Evolutionary conservation across 2,113 vertebrate species (phyloP), one percentile per base, ranked within the genome.

Genomic region (Cottus gobio): DNA sequence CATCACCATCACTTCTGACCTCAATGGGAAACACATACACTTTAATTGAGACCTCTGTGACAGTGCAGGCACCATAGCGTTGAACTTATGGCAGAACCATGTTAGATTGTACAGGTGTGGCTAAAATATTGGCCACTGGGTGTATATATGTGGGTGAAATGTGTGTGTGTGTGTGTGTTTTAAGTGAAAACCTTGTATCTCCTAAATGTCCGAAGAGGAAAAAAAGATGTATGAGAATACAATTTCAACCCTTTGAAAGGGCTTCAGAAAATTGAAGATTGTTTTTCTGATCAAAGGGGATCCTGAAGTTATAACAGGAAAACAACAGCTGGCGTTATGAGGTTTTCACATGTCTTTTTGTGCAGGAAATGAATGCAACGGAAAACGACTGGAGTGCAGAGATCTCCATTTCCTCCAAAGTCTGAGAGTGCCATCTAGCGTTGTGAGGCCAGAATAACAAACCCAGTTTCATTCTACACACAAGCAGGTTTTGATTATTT

Each of bases 341-440:
- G 42, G 24, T 71, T 82, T 52, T 69, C 26, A 71, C 0, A 44
- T 24, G 52, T 5, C 13, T 73, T 11, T 63, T 28, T 39, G 22
- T 79, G 61, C 46, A 60, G 24, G 15, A 68, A 15, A 74, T 75
- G 6, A 54, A 0, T 31, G 36, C 22, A 46, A 52, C 64, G 70
- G n/a, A 54, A 11, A 13, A 48, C 15, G 56, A 30, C 12, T 44
- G 13, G 16, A 31, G 36, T 36, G 28, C 31, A 37, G 48, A 69
- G 5, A 34, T 5, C 31, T 71, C 0, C 28, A 42, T 52, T 80
- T 79, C 13, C 67, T 70, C 6, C n/a, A 61, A 71, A 85, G 91
- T 64, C 77, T 78, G 85, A 85, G 72, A 88, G 69, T 65, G 77
- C 95, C 95, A 93, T 90, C 95, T 96, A 93, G 93, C 88, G 58